Percentiles rank a stretch among this genome's conserved stretches.
phyloP scores from a whole-genome alignment of 2,888 invertebrate genomes.

The Cheilosia urbana region DNA sequence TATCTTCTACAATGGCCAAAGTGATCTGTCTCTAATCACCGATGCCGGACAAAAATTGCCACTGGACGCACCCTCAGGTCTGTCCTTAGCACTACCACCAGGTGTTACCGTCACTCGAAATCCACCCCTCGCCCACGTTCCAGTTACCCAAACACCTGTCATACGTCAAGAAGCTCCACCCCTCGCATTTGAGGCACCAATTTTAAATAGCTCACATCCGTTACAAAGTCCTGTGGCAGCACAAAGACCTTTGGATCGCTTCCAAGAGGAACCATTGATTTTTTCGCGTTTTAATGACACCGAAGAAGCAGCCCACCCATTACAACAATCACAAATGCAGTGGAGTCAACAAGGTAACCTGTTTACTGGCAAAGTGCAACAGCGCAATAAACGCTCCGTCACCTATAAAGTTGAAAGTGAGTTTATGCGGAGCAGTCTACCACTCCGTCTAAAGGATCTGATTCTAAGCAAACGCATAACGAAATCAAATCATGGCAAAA shows the following conservation, averaged over 20 bases:
- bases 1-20: constrained; percentile 86
- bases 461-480: constrained; percentile 78
- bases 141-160: background rate
- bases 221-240: background rate
- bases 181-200: background rate
- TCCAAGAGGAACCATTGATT: constrained; percentile 66
- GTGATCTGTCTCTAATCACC: constrained; percentile 89
- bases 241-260: constrained; percentile 61
- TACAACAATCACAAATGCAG: background rate
- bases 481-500: constrained; percentile 77
- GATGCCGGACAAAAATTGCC: constrained; percentile 12
- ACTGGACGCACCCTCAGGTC: background rate
- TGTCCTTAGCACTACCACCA: background rate
- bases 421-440: constrained; percentile 50
- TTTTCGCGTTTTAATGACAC: constrained; percentile 71
- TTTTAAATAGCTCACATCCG: no score
- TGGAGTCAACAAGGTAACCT: constrained; percentile 43
- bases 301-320: background rate
- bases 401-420: constrained; percentile 77
- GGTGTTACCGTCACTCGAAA: background rate
- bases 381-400: constrained; percentile 73
- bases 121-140: background rate
- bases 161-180: background rate
- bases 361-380: constrained; percentile 7
- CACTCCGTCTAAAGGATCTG: constrained; percentile 77